Base-by-base conservation (phyloP, 37 sponge, comb jelly and placozoan species). In the Theonella swinhoei region DNA sequence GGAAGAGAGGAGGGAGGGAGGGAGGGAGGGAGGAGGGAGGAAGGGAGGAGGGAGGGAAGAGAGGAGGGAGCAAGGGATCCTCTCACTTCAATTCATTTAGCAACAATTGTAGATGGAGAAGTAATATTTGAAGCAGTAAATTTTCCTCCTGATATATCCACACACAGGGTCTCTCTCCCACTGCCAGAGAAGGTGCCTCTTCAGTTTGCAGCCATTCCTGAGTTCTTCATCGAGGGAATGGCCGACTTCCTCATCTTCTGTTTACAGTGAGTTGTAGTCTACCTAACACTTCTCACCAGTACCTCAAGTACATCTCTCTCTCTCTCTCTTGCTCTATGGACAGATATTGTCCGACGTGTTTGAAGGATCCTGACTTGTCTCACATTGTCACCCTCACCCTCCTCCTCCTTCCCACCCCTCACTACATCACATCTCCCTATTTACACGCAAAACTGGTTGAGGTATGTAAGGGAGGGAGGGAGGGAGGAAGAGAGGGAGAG, bases 211-310 rank as follows among this genome's bases (percentile, higher is more conserved):
- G 35, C 33, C 71, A 23, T 26, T 70, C 33, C 71, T n/a, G 96
- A 98, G 85, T 98, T 81, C 87, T 89, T 87, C 64, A 60, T 96
- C 67, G 92, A 96, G 33, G 92, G 94, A 75, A 91, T 94, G 34
- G 85, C 85, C 36, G 99, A 98, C 62, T 91, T 94, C 38, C 28
- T 94, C 11, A 58, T 94, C 34, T 89, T 47, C 11, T 47, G 11
- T 14, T 47, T 47, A 47, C 8, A 38, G 29, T 8, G 23, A 32
- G 23, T 20, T 38, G 23, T 17, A 11, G 36, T n/a, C 0, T 8
- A 4, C 37, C 34, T 4, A 54, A 0, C 40, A 28, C 62, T 4
- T 39, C 30, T 34, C 1, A 23, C 7, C 36, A 28, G 62, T 2
- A 25, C 24, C 2, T 5, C 72, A 17, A 29, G 40, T 33, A 20